phyloP scores from a whole-genome alignment of 2,888 invertebrate species.

The Melanchra persicariae region DNA sequence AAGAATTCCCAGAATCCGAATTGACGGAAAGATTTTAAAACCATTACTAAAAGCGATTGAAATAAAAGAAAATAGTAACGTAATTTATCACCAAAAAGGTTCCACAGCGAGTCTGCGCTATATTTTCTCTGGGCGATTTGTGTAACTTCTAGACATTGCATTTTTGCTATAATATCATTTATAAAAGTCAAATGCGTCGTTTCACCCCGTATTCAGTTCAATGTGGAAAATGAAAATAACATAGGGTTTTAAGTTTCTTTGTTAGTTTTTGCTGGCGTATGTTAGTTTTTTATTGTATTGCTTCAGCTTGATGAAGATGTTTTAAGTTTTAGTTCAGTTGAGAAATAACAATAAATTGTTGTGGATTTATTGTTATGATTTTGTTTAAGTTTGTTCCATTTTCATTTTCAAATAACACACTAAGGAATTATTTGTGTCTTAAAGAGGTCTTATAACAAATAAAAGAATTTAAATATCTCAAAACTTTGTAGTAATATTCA shows the following conservation, averaged over 20 bases:
- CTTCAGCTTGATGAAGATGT: constrained; percentile 13
- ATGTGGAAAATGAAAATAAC: constrained; percentile 60
- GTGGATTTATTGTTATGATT: background rate
- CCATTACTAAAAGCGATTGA: constrained; percentile 49
- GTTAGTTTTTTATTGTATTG: constrained; percentile 37
- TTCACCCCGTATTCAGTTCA: constrained; percentile 63
- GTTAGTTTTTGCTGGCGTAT: constrained; percentile 35
- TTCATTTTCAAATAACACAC: background rate
- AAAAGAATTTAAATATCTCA: background rate
- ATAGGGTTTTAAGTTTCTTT: constrained; percentile 57
- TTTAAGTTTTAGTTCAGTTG: constrained; percentile 7
- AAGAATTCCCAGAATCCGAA: constrained; percentile 9
- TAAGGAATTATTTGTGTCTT: background rate
- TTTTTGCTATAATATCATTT: constrained; percentile 67
- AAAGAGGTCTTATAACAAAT: background rate
- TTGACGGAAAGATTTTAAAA: constrained; percentile 33
- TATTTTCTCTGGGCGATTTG: constrained; percentile 60
- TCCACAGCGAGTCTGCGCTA: constrained; percentile 48
- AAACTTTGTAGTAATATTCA: background rate
- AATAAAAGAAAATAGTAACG: constrained; percentile 49
- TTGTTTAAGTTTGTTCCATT: background rate
- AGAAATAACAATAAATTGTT: background rate
- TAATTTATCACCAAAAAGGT: constrained; percentile 63
- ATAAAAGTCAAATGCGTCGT: constrained; percentile 71
- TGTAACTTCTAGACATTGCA: constrained; percentile 61